Conservation (phyloP, 2,113 vertebrate genomes). For the Phodopus roborovskii region DNA sequence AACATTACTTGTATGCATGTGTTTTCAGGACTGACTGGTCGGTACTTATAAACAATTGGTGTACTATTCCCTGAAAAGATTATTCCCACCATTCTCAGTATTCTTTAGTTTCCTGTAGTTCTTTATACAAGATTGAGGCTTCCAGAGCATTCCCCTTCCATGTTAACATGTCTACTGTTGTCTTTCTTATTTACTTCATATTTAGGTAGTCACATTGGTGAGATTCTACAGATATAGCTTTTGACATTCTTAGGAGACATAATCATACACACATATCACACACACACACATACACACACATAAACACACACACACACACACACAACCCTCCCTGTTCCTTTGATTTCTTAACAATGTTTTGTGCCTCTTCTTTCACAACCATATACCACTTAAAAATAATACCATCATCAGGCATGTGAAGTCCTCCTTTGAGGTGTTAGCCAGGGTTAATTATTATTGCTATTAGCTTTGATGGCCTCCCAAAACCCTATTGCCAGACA, state of each 20-base stretch:
- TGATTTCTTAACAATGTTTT: background rate
- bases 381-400: background rate
- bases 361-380: background rate
- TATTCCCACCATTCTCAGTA: background rate
- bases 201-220: background rate
- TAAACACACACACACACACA: background rate
- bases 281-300: background rate
- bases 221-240: background rate
- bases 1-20: background rate
- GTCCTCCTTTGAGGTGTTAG: background rate
- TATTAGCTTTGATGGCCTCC: background rate
- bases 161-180: background rate
- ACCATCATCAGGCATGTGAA: background rate
- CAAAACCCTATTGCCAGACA: background rate
- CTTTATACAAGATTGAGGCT: background rate
- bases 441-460: too few species aligned
- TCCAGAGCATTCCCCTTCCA: background rate
- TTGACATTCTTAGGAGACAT: background rate
- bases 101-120: background rate
- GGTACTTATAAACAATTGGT: background rate
- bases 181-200: background rate
- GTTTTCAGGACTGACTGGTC: background rate
- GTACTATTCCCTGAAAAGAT: background rate
- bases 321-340: background rate
- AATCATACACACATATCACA: background rate